phyloP scores from a whole-genome alignment of 1,140 invertebrate genomes.

The Thaumatotibia leucotreta region DNA sequence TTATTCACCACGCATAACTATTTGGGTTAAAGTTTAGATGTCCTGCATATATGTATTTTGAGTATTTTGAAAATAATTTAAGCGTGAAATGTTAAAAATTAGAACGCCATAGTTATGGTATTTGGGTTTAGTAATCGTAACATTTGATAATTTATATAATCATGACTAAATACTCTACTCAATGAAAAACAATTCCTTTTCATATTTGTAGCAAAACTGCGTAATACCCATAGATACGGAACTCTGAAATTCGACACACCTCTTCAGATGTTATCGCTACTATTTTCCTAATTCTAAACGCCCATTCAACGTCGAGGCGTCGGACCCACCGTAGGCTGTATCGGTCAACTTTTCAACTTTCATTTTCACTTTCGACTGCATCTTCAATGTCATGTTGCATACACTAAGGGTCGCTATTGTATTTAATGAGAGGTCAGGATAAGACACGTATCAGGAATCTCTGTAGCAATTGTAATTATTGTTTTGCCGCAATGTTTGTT shows the following conservation, averaged over 20 bases:
- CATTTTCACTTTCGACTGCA: conserved; percentile 24
- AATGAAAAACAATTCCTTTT: no score
- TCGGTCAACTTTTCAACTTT: conserved; percentile 26
- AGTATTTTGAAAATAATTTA: no score
- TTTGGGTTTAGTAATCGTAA: no score
- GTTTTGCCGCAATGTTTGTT: not conserved
- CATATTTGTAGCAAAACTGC: no score
- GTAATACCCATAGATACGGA: not conserved
- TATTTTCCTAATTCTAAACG: conserved; percentile 25
- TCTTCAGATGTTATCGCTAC: conserved; percentile 20
- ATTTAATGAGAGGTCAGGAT: conserved; percentile 2
- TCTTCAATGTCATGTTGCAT: conserved; percentile 2
- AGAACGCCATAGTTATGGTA: no score
- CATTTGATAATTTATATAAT: no score
- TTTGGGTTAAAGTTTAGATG: no score
- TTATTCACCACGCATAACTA: no score
- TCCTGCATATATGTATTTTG: no score
- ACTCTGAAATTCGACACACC: not conserved
- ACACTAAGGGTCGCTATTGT: not conserved
- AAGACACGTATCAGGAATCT: not conserved
- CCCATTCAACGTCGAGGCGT: conserved; percentile 29
- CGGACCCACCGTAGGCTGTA: conserved; percentile 17
- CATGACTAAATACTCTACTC: no score
- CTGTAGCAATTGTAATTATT: not conserved
- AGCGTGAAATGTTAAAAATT: no score